Evolutionary conservation across 2,113 vertebrate species (phyloP).

Genomic region (Centropus unirufus): DNA sequence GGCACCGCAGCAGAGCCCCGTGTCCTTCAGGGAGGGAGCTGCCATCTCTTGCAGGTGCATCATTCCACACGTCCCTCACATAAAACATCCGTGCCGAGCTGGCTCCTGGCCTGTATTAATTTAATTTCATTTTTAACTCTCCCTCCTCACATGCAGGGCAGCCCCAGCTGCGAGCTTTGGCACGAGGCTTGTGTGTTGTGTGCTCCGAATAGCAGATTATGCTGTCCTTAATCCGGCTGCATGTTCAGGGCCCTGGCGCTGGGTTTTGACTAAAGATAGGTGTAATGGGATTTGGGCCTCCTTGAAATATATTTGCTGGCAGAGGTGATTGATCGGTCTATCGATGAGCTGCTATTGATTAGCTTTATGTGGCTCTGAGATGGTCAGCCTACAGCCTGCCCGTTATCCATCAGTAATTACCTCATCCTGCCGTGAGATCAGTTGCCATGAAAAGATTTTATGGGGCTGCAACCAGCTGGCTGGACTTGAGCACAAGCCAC

Average conservation of each 20-base stretch:
- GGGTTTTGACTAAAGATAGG: background rate
- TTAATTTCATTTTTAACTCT: background rate
- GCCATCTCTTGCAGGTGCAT: background rate
- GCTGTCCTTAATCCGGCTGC: background rate
- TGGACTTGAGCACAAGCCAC: too few relatives aligned
- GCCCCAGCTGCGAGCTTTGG: slow-evolving; percentile 18
- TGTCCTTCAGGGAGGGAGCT: background rate
- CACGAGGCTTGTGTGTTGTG: background rate
- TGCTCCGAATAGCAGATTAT: background rate
- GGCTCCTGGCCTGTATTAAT: background rate
- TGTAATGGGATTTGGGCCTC: slow-evolving; percentile 52
- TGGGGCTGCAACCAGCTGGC: background rate
- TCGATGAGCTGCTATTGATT: slow-evolving; percentile 68
- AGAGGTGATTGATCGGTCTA: slow-evolving; percentile 55
- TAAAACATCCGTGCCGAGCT: background rate
- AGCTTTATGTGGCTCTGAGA: slow-evolving; percentile 18
- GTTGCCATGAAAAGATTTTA: background rate
- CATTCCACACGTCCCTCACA: accelerated
- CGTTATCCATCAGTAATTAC: slow-evolving; percentile 41
- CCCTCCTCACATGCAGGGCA: background rate
- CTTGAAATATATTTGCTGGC: slow-evolving; percentile 23
- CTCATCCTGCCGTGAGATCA: background rate
- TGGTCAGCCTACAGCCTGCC: background rate
- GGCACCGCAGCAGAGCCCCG: accelerated
- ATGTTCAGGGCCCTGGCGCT: background rate